Base-by-base conservation (phyloP, 2,797 vertebrate species). In the Phyllotis vaccarum region DNA sequence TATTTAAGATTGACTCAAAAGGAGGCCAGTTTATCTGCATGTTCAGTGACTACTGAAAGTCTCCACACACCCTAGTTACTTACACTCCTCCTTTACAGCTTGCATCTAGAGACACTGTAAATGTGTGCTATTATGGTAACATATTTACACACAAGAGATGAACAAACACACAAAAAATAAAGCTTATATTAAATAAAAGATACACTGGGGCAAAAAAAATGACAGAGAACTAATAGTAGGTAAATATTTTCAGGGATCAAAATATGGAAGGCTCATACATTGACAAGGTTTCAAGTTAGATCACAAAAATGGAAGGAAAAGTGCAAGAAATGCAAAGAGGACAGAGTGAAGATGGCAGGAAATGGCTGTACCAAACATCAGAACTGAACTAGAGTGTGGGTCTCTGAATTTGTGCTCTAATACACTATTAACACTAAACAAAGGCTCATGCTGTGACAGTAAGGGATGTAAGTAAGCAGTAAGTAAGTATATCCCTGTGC, bases 351-450 rank as follows among this genome's bases (percentile, higher is more conserved):
- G 5, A 49, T 9, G 19, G 6, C 17, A 5, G 3, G 11, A 14
- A 34, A 29, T 3, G 27, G 0, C 5, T 9, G 24, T 3, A 19
- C 13, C 10, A 21, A 12, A 16, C 0, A 16, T 27, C 40, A 79
- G 60, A 82, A 40, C 6, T 3, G 2, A 66, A 21, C 3, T 6
- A 0, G 9, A 27, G 1, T 21, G 1, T 16, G 31, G 24, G 21
- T 31, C 27, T n/a, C 19, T 16, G 60, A 0, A 17, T 72, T 43
- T 85, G 24, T 85, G 17, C 14, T 7, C 3, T 4, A 21, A 82
- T 54, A 40, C 3, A 1, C 3, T 22, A 5, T 2, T 22, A 6
- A 81, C 17, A 31, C 1, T 21, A 8, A 91, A 29, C 9, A 40
- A 60, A 40, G 27, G 11, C 60, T 76, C 2, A 0, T 24, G 8